These are phyloP conservation scores for Corythornis vintsioides DNA, from an alignment of 2,113 vertebrate genomes.

Conservation along the genomic window DNA sequence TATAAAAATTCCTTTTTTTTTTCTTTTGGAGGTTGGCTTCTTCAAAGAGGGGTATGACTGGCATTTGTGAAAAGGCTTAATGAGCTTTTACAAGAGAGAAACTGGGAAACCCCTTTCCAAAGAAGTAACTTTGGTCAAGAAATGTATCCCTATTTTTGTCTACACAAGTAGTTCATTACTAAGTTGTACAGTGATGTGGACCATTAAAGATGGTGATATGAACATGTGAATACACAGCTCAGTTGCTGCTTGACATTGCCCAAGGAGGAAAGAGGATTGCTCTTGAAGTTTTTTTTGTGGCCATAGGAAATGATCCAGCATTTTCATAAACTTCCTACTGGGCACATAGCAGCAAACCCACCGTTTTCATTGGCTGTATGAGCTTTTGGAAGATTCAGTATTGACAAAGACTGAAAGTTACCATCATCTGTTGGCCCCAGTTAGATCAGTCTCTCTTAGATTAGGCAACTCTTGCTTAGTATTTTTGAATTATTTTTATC, in stretches of 20 bases:
- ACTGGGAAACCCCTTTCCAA: neutral
- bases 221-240: neutral
- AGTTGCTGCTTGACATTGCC: neutral
- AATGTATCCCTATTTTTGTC: neutral
- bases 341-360: neutral
- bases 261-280: rapidly evolving
- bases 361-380: neutral
- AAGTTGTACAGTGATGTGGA: neutral
- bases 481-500: neutral
- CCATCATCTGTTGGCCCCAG: neutral
- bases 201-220: neutral
- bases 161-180: neutral
- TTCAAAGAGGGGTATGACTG: neutral
- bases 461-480: neutral
- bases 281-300: neutral
- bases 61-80: neutral
- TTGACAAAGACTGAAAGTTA: neutral
- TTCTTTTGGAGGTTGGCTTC: neutral
- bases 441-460: neutral
- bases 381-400: neutral
- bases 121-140: neutral
- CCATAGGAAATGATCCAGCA: neutral
- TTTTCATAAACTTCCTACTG: neutral
- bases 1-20: neutral
- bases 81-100: neutral